These are phyloP conservation scores for Listronotus oregonensis DNA, from an alignment of 1,140 invertebrate genomes.

Conservation along the genomic window DNA sequence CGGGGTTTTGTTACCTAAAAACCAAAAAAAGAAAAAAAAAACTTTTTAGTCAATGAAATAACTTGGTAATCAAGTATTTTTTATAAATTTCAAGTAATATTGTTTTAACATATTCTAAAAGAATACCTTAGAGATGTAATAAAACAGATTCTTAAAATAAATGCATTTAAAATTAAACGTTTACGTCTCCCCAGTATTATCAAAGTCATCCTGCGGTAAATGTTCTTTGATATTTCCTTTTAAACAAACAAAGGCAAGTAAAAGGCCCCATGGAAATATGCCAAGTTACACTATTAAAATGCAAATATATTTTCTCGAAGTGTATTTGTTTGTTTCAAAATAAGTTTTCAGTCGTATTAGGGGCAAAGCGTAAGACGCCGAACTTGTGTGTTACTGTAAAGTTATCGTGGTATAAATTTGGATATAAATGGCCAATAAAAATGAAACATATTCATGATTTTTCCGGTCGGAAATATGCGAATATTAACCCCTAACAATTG, in stretches of 20 bases:
- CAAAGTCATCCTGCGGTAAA: slow-evolving; percentile 27
- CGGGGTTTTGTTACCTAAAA: too few species aligned
- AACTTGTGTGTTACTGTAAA: slow-evolving; percentile 21
- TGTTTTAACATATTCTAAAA: too few species aligned
- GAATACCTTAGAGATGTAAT: too few species aligned
- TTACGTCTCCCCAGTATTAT: slow-evolving; percentile 17
- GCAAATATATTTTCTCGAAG: slow-evolving; percentile 49
- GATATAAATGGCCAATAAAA: slow-evolving; percentile 57
- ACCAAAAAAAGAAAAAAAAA: too few species aligned
- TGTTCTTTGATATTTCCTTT: slow-evolving; percentile 36
- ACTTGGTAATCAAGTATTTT: too few species aligned
- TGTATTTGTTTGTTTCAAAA: slow-evolving; percentile 22
- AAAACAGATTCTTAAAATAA: too few species aligned
- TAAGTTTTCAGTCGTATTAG: slow-evolving; percentile 1
- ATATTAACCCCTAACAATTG: slow-evolving; percentile 50
- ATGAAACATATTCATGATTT: slow-evolving; percentile 58
- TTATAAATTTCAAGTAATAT: too few species aligned
- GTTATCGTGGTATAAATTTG: slow-evolving; percentile 34
- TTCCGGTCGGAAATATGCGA: slow-evolving; percentile 51
- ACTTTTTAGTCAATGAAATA: too few species aligned
- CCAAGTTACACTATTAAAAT: slow-evolving; percentile 52
- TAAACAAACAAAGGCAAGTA: slow-evolving; percentile 44
- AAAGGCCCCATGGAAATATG: slow-evolving; percentile 36
- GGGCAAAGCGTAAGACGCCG: not conserved
- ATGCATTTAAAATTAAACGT: slow-evolving; percentile 18